Conservation (phyloP, 2,113 vertebrate species). For the Mirza zaza region DNA sequence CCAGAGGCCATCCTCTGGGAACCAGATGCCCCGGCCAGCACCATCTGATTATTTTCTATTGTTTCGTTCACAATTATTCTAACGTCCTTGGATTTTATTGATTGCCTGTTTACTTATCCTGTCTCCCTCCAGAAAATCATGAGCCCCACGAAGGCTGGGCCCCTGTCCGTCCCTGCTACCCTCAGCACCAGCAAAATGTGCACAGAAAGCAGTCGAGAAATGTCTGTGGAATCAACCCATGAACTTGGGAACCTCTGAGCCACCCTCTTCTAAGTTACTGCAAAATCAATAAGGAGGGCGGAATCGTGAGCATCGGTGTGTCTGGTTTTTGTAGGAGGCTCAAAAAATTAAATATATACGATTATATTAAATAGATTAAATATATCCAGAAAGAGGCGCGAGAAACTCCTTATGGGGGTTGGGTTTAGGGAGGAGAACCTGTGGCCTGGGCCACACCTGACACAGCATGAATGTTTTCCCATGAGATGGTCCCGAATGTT, state of each 20-base stretch:
- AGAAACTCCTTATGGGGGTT: background rate
- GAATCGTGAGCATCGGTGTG: too few species aligned
- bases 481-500: background rate
- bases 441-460: background rate
- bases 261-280: background rate
- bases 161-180: too few species aligned
- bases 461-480: background rate
- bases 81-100: background rate
- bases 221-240: background rate
- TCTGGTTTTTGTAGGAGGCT: background rate
- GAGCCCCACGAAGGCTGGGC: too few species aligned
- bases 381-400: background rate
- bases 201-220: background rate
- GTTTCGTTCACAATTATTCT: background rate
- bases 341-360: background rate
- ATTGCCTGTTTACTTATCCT: background rate
- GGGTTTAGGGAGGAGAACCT: background rate
- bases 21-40: background rate
- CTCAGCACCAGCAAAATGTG: accelerated
- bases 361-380: background rate
- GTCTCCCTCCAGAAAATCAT: background rate
- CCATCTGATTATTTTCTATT: background rate
- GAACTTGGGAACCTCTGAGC: background rate
- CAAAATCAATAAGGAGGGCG: background rate
- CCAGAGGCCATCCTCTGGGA: background rate